Base-by-base conservation (phyloP, 2,888 invertebrate species). In the Nephrotoma appendiculata region DNA sequence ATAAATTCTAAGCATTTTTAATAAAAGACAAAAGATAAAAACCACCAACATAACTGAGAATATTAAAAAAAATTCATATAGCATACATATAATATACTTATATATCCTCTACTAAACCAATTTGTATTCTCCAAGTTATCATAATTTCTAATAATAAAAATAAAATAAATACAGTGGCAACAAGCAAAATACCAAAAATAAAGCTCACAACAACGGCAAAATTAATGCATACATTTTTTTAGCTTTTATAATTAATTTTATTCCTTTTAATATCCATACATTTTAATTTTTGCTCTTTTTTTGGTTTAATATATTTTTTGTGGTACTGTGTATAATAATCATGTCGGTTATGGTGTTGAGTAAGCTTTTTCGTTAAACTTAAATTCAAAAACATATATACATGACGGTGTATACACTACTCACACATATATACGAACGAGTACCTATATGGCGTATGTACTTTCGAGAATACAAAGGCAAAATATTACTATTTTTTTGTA, bases 41-140 rank as follows among this genome's bases (percentile, higher is more conserved):
- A 71, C 71, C 71, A 71, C 71, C 71, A 71, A 71, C 71, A 71
- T 71, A 31, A 71, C 71, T 31, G 31, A 71, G 71, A 71, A 71
- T 71, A 71, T 71, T 71, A 71, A 71, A 31, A 71, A 71, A 52
- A 19, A 71, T 71, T 31, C 31, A 31, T 31, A 31, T 31, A 71
- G 31, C 71, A n/a, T n/a, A 71, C 71, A 71, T 71, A 44, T 85
- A 85, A 44, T 44, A 85, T 43, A 85, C 41, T 85, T 85, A 85
- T 85, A 44, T 44, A 85, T 44, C 85, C 44, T 85, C 85, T 44
- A 85, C 44, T 85, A 85, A 85, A 85, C 43, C 85, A 44, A 85
- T 85, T 85, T 85, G 85, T 85, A 85, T 71, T 71, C 71, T 71
- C 71, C 71, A 71, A 71, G 71, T 71, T 71, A 71, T 71, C 71